Percentiles rank a stretch among this genome's conserved stretches.
Conservation (phyloP, 1,140 invertebrate species). For the Hylaeus volcanicus region DNA sequence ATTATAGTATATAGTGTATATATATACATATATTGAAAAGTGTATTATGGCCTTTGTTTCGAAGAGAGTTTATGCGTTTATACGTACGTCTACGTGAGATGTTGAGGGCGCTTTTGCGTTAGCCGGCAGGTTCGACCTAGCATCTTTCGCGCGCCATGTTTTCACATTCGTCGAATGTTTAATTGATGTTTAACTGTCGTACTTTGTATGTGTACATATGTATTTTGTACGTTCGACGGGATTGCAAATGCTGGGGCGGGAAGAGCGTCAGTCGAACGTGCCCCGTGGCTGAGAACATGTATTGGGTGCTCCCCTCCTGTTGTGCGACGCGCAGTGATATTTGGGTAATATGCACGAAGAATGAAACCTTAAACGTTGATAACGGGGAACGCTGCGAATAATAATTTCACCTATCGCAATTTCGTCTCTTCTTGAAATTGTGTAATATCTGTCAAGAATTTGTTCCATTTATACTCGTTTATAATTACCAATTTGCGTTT, state of each 20-base stretch:
- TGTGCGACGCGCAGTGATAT: background rate
- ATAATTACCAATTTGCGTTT: background rate
- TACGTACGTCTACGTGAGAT: conserved; percentile 8
- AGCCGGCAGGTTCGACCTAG: background rate
- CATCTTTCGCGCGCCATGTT: background rate
- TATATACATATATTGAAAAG: conserved; percentile 34
- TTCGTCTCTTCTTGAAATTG: no score
- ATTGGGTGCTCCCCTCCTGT: conserved; percentile 4
- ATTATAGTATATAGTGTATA: conserved; percentile 48
- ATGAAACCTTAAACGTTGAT: background rate
- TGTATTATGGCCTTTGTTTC: conserved; percentile 49
- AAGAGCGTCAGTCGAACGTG: background rate
- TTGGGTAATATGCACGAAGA: background rate
- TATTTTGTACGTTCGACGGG: conserved; percentile 38
- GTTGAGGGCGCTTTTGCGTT: conserved; percentile 27
- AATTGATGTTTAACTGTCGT: conserved; percentile 37
- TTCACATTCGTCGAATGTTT: conserved; percentile 19
- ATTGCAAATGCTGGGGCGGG: background rate
- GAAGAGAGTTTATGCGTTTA: conserved; percentile 40
- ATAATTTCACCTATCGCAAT: background rate
- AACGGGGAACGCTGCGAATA: background rate
- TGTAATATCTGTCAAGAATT: no score
- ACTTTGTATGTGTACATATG: conserved; percentile 46
- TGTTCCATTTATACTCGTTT: no score
- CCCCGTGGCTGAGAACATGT: background rate